A percentile compares a stretch with the other conserved stretches of the same genome.
Evolutionary conservation across 2,797 vertebrate species (phyloP).

Genomic region (Brachyrhaphis roseni): DNA sequence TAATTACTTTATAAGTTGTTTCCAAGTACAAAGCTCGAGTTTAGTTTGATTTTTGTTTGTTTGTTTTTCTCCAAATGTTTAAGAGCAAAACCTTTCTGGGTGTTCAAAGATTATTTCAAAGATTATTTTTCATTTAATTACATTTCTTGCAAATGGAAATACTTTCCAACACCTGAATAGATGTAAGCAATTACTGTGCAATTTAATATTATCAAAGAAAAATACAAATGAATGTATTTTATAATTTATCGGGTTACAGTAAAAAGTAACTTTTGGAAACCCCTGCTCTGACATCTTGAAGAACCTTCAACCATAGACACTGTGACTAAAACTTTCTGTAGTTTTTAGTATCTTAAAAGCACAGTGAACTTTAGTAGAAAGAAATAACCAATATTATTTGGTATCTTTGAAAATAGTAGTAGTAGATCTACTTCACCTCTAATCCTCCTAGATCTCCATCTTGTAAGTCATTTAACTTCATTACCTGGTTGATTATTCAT

Average conservation of each 20-base stretch:
- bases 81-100: neutral
- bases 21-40: neutral
- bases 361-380: neutral
- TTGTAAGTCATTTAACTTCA: neutral
- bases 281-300: too few species aligned
- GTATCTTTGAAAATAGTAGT: neutral
- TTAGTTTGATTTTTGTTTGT: neutral
- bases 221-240: neutral
- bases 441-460: neutral
- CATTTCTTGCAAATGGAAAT: neutral
- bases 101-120: neutral
- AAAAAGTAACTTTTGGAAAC: too few species aligned
- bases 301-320: neutral
- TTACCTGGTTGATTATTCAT: neutral
- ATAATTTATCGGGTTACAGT: too few species aligned
- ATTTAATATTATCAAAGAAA: neutral
- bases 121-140: neutral
- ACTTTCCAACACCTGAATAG: neutral
- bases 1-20: neutral
- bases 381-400: neutral
- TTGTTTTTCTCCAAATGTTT: too few species aligned
- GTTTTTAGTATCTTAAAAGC: neutral
- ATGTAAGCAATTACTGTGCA: neutral
- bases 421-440: neutral
- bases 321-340: neutral